Percentiles rank a stretch among this genome's conserved stretches.
These are phyloP conservation scores for Berghia stephanieae DNA, from an alignment of 1,140 invertebrate species.

Conservation along the genomic window DNA sequence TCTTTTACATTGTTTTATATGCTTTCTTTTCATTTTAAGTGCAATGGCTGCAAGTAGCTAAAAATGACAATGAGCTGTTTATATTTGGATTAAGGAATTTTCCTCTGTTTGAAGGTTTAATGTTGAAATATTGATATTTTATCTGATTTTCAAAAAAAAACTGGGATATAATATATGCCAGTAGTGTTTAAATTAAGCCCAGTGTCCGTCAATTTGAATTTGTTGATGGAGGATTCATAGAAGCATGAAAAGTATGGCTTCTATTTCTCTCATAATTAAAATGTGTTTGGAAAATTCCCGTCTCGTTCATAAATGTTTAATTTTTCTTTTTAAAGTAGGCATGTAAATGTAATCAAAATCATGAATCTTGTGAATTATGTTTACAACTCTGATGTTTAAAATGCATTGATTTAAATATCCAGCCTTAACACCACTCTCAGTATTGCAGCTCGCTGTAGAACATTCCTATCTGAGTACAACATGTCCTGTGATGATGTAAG, in stretches of 20 bases:
- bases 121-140: too few relatives aligned
- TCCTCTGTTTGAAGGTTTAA: too few relatives aligned
- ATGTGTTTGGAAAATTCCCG: too few relatives aligned
- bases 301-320: too few relatives aligned
- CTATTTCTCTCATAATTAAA: too few relatives aligned
- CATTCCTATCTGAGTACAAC: slow-evolving; percentile 92
- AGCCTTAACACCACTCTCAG: slow-evolving; percentile 43
- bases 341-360: background rate
- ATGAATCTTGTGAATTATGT: background rate
- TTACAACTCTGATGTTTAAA: background rate
- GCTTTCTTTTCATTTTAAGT: background rate
- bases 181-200: too few relatives aligned
- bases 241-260: too few relatives aligned
- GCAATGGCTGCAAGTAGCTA: background rate
- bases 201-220: too few relatives aligned
- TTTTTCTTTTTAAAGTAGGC: background rate
- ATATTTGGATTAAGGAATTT: background rate
- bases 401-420: background rate
- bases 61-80: background rate
- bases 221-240: too few relatives aligned
- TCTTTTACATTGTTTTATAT: too few relatives aligned
- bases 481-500: slow-evolving; percentile 98
- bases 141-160: too few relatives aligned
- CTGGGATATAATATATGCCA: too few relatives aligned
- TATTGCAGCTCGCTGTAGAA: slow-evolving; percentile 87